These are phyloP conservation scores for Gulo gulo DNA, from an alignment of 2,113 vertebrate species.

Conservation along the genomic window DNA sequence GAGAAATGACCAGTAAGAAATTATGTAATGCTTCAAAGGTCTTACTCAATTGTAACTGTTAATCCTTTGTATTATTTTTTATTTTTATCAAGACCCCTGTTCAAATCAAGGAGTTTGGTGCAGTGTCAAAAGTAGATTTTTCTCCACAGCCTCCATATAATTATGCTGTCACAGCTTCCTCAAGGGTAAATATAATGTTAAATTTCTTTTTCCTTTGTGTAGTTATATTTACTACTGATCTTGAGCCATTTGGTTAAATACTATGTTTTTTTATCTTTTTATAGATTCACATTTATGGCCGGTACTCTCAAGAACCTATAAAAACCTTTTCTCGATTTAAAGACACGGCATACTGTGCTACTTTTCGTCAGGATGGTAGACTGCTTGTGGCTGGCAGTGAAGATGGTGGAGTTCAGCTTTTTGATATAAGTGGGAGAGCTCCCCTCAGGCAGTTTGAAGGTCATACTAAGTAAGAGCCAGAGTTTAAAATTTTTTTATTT, in stretches of 20 bases:
- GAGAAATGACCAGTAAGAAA: neutral
- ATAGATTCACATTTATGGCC: slow-evolving; percentile 95
- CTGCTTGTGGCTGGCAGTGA: slow-evolving; percentile 94
- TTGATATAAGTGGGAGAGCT: slow-evolving; percentile 90
- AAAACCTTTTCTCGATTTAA: slow-evolving; percentile 94
- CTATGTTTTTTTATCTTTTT: neutral
- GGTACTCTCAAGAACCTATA: slow-evolving; percentile 93
- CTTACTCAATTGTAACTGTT: neutral
- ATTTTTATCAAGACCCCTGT: slow-evolving; percentile 88
- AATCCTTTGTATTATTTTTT: neutral
- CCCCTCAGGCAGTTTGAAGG: slow-evolving; percentile 92
- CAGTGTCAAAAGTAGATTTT: slow-evolving; percentile 92
- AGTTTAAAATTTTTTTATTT: neutral
- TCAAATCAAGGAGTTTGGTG: slow-evolving; percentile 98
- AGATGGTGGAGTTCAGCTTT: slow-evolving; percentile 89
- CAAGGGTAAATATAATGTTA: slow-evolving; percentile 86
- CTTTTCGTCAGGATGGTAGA: slow-evolving; percentile 92
- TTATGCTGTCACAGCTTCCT: slow-evolving; percentile 96
- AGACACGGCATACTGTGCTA: slow-evolving; percentile 92
- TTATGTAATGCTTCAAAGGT: neutral
- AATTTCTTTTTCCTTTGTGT: neutral
- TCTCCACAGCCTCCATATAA: slow-evolving; percentile 90
- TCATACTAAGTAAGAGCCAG: slow-evolving; percentile 90
- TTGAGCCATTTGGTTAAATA: neutral
- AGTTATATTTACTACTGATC: neutral